Base-by-base conservation (phyloP, 2,888 invertebrate species). In the Blastobasis adustella region DNA sequence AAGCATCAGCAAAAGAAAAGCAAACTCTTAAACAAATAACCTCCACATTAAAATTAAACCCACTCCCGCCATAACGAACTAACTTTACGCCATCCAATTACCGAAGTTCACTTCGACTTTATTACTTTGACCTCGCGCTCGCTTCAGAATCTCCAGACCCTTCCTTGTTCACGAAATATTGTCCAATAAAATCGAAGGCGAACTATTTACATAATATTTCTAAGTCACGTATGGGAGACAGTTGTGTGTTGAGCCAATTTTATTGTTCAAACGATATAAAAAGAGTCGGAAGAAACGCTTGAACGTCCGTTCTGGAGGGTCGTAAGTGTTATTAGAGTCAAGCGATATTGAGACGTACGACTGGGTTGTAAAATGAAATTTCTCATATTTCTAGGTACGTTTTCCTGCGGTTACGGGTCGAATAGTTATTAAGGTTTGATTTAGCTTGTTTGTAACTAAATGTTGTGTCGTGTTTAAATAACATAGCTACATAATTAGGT, bases 201-300 rank as follows among this genome's bases (percentile, higher is more conserved):
- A 55, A 62, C 65, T 74, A 69, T 76, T 73, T 73, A 79, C 69
- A 69, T 79, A 73, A 79, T 76, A 73, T 66, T 63, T 62, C 66
- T 57, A 65, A 76, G 70, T 74, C 73, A 71, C 71, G 72, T 73
- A 70, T 67, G 66, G 79, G 71, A 75, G 72, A 75, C 72, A 75
- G 73, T 76, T 71, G 66, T 71, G 66, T 71, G 69, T 76, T 73
- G 65, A 77, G 70, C 71, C 74, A 79, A 49, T 49, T 84, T 84
- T 83, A 84, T 84, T 82, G 78, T 80, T 75, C 76, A 70, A 71
- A 73, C 75, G 73, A 76, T 78, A 77, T 80, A 82, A 82, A 85
- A 84, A 79, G 78, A 76, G 76, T 68, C 72, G 66, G 23, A 9
- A 41, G 37, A 10, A 40, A 39, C 10, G 7, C 9, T 41, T 5